These are phyloP conservation scores for Battus philenor DNA, from an alignment of 1,140 invertebrate species.

Conservation along the genomic window DNA sequence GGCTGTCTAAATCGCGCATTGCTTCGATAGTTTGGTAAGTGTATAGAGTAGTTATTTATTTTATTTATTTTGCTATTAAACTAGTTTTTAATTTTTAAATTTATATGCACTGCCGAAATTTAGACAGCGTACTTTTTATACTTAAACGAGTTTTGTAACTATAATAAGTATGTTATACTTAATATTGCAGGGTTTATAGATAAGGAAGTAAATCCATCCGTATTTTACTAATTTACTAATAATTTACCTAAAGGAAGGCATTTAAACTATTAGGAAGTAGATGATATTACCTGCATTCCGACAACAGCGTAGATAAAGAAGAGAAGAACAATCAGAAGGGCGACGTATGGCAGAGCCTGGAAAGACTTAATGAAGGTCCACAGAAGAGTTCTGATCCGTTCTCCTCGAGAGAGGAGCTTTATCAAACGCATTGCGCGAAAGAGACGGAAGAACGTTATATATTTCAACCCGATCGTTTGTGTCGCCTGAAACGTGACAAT, in stretches of 20 bases:
- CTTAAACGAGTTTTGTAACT: too few relatives aligned
- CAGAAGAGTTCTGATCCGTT: conserved; percentile 97
- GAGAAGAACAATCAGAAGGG: conserved; percentile 97
- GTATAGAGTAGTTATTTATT: too few relatives aligned
- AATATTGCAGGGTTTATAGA: conserved; percentile 16
- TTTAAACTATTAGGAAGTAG: not conserved
- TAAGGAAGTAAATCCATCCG: not conserved
- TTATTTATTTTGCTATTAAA: too few relatives aligned
- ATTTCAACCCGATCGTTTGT: conserved; percentile 80
- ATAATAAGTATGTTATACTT: too few relatives aligned
- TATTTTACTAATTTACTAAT: not conserved
- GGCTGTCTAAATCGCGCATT: too few relatives aligned
- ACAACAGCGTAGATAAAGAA: conserved; percentile 99
- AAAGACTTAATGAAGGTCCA: conserved; percentile 99
- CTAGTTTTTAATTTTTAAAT: too few relatives aligned
- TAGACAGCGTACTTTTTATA: too few relatives aligned
- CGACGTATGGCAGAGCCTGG: conserved; percentile 99
- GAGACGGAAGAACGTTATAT: conserved; percentile 98
- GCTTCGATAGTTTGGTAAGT: too few relatives aligned
- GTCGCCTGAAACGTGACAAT: conserved; percentile 81
- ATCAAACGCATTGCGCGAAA: conserved; percentile 99
- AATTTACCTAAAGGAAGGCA: not conserved
- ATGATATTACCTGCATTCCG: conserved; percentile 94
- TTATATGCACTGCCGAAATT: too few relatives aligned
- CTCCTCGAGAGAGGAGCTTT: conserved; percentile 96